phyloP scores from a whole-genome alignment of 1,140 invertebrate species.

The Magallana angulata region DNA sequence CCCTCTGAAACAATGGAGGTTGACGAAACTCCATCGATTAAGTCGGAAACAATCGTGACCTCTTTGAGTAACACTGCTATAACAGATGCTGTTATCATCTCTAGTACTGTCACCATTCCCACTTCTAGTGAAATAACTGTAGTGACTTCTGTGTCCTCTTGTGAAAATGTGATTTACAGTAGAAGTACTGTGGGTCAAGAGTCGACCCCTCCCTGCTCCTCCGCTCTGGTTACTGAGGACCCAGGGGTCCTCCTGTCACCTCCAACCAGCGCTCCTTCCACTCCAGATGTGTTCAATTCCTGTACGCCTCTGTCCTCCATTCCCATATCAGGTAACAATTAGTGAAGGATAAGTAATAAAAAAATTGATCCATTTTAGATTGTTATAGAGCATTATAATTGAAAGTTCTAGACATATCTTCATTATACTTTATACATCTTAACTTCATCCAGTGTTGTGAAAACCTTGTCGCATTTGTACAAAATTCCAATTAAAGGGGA shows the following conservation, averaged over 20 bases:
- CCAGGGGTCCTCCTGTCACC: not conserved
- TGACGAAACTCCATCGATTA: not conserved
- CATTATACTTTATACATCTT: too few species aligned
- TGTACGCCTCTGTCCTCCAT: slow-evolving; percentile 26
- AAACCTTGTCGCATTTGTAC: too few species aligned
- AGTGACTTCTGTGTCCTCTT: not conserved
- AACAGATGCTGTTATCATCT: not conserved
- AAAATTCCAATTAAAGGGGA: too few species aligned
- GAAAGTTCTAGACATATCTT: too few species aligned
- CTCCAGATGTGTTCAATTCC: slow-evolving; percentile 40
- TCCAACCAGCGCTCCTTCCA: not conserved
- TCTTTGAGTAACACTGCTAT: not conserved
- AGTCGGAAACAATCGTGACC: not conserved
- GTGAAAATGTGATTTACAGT: not conserved
- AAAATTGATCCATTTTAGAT: too few species aligned
- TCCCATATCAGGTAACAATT: slow-evolving; percentile 23
- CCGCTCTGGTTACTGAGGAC: not conserved
- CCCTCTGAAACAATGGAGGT: not conserved
- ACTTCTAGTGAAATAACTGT: not conserved
- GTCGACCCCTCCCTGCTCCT: not conserved
- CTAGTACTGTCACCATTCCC: not conserved
- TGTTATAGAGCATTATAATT: too few species aligned
- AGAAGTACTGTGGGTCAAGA: not conserved
- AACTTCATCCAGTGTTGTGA: too few species aligned
- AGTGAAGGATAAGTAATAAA: too few species aligned